Evolutionary conservation across 2,888 invertebrate genomes (phyloP).

Genomic region (Lissocephala sabroskyi): DNA sequence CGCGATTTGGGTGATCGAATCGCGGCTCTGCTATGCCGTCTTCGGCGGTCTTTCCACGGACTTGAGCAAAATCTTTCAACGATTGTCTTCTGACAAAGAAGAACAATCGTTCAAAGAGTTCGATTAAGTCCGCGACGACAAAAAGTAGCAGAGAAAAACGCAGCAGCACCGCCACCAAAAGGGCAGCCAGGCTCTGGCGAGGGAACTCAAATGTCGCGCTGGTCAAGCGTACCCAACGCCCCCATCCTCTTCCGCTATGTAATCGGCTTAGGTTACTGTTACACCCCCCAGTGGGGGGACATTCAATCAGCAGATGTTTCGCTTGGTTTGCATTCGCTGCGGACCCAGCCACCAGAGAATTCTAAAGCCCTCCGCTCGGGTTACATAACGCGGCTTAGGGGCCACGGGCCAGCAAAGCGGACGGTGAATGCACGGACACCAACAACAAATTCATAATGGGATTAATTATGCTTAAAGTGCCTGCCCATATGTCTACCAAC

Average conservation of each 20-base stretch:
- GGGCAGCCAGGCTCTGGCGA: background rate
- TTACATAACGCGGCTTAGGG: slow-evolving; percentile 17
- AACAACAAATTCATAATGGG: too few species aligned
- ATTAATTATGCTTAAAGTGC: too few species aligned
- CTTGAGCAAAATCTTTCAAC: slow-evolving; percentile 28
- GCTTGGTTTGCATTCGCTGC: slow-evolving; percentile 30
- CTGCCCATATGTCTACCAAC: too few species aligned
- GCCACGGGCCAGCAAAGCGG: too few species aligned
- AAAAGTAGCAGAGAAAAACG: too few species aligned
- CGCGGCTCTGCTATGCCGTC: slow-evolving; percentile 31
- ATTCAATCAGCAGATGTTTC: slow-evolving; percentile 32
- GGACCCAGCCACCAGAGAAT: background rate
- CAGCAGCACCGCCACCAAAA: too few species aligned
- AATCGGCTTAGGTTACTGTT: slow-evolving; percentile 40
- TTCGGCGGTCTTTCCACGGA: slow-evolving; percentile 45
- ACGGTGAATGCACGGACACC: too few species aligned
- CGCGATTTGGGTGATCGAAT: slow-evolving; percentile 33
- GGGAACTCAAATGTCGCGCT: background rate
- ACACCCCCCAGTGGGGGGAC: slow-evolving; percentile 6
- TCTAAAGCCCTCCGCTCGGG: slow-evolving; percentile 1
- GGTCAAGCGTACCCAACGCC: background rate
- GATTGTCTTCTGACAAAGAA: slow-evolving; percentile 1
- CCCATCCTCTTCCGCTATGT: background rate
- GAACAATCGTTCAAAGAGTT: slow-evolving; percentile 21
- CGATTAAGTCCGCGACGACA: slow-evolving; percentile 27